phyloP scores from a whole-genome alignment of 2,113 vertebrate genomes.

The Gambusia affinis region DNA sequence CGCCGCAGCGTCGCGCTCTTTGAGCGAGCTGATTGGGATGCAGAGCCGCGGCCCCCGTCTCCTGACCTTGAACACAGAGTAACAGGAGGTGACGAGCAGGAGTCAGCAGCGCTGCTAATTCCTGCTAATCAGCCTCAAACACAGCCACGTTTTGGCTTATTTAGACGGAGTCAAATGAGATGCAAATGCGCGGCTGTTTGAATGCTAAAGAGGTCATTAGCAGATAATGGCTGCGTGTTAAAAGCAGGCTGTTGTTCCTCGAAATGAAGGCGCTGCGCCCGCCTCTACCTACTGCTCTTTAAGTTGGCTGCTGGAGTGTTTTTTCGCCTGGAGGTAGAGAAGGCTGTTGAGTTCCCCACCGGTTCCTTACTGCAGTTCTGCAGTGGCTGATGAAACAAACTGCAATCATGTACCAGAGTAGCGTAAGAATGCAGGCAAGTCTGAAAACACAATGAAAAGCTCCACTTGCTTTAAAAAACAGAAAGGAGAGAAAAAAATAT shows the following conservation, averaged over 20 bases:
- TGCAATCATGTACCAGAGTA: conserved; percentile 75
- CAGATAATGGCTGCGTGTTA: conserved; percentile 64
- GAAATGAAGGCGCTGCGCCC: conserved; percentile 63
- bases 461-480: conserved; percentile 33
- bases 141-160: neutral
- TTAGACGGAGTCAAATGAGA: conserved; percentile 54
- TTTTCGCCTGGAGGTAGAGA: conserved; percentile 78
- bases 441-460: conserved; percentile 69
- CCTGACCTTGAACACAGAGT: conserved; percentile 65
- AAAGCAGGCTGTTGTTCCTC: conserved; percentile 69
- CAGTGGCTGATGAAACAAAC: conserved; percentile 84
- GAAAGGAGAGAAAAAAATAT: conserved; percentile 24
- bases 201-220: conserved; percentile 75
- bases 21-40: conserved; percentile 60
- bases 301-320: conserved; percentile 70
- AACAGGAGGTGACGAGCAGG: conserved; percentile 29
- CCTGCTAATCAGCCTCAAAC: conserved; percentile 2
- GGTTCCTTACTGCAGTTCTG: conserved; percentile 78
- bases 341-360: conserved; percentile 74
- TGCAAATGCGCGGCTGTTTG: conserved; percentile 63
- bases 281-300: conserved; percentile 64
- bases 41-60: conserved; percentile 40
- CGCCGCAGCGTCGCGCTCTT: conserved; percentile 9
- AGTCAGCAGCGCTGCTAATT: conserved; percentile 27
- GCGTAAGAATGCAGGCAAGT: conserved; percentile 72